Conservation (phyloP, 2,888 invertebrate species). For the Oscheius onirici region DNA sequence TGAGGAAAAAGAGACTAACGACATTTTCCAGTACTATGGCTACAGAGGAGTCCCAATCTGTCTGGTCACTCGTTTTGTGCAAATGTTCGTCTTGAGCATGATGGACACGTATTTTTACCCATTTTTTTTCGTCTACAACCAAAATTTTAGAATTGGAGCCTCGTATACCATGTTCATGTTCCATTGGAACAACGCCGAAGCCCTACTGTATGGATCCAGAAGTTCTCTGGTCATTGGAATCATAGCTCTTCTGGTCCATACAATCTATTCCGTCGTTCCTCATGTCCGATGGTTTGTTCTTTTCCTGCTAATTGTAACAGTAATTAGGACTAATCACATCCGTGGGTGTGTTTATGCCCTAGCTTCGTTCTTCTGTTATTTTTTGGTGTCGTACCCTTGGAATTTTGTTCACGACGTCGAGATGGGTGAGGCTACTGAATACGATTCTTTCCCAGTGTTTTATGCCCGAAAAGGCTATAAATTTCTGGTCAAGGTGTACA, state of each 20-base stretch:
- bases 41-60: background rate
- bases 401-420: background rate
- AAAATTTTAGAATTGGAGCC: background rate
- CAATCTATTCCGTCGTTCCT: background rate
- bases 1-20: background rate
- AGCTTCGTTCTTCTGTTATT: background rate
- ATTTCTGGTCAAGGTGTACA: no score
- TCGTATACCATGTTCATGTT: constrained; percentile 12
- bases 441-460: no score
- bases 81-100: constrained; percentile 11
- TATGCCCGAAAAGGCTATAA: no score
- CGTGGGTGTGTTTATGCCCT: background rate
- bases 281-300: background rate
- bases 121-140: background rate
- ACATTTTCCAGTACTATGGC: background rate
- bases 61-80: constrained; percentile 5
- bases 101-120: constrained; percentile 5
- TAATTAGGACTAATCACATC: background rate
- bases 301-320: background rate
- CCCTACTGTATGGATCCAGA: background rate
- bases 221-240: constrained; percentile 1
- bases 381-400: background rate
- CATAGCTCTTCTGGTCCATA: background rate
- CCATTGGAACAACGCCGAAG: constrained; percentile 8
- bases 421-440: no score